Conservation (phyloP, 1,140 invertebrate species). For the Lethrus apterus region DNA sequence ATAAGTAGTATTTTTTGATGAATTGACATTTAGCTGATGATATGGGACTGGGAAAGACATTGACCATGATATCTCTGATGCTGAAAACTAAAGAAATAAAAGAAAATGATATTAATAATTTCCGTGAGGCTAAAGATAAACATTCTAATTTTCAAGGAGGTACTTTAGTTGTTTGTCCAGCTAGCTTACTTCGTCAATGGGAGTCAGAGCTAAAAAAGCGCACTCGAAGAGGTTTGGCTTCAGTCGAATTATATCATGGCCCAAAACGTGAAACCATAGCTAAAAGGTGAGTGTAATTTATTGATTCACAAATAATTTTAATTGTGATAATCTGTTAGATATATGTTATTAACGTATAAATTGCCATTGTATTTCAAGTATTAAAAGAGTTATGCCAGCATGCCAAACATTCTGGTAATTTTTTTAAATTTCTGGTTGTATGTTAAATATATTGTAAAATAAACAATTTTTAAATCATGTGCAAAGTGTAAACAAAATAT, state of each 20-base stretch:
- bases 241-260: conserved; percentile 74
- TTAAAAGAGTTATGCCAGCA: too few relatives aligned
- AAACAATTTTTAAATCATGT: too few relatives aligned
- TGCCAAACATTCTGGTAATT: too few relatives aligned
- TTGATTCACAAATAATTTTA: too few relatives aligned
- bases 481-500: too few relatives aligned
- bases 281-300: conserved; percentile 40
- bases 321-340: background rate
- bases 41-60: conserved; percentile 91
- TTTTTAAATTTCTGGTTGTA: too few relatives aligned
- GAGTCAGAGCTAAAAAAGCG: conserved; percentile 66
- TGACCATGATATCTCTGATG: conserved; percentile 84
- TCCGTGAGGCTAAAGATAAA: conserved; percentile 25
- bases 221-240: conserved; percentile 52
- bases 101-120: conserved; percentile 32
- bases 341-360: too few relatives aligned
- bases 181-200: conserved; percentile 81
- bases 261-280: conserved; percentile 58
- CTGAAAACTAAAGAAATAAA: conserved; percentile 39
- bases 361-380: too few relatives aligned
- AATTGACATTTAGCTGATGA: conserved; percentile 67
- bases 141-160: conserved; percentile 47
- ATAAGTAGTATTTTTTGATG: conserved; percentile 9
- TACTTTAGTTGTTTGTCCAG: conserved; percentile 85
- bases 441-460: too few relatives aligned